Evolutionary conservation across 1,140 invertebrate species (phyloP).

Genomic region (Daktulosphaira vitifoliae): DNA sequence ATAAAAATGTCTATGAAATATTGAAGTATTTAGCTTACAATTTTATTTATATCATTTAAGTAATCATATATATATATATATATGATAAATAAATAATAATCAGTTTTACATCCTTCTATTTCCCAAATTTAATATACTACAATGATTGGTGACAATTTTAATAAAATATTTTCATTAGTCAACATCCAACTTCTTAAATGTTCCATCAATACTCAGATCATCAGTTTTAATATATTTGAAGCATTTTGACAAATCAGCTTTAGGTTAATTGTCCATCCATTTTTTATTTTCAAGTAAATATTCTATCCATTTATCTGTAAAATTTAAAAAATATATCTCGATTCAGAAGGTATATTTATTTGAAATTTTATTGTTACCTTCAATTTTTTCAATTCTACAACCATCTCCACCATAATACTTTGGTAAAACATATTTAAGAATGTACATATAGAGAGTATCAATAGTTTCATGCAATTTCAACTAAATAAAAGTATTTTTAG

Average conservation of each 20-base stretch:
- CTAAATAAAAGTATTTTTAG: too few relatives aligned
- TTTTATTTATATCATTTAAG: too few relatives aligned
- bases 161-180: too few relatives aligned
- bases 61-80: too few relatives aligned
- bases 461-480: slow-evolving; percentile 64
- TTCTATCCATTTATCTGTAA: background rate
- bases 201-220: slow-evolving; percentile 3
- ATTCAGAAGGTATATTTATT: background rate
- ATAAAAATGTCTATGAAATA: too few relatives aligned
- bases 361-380: slow-evolving; percentile 53
- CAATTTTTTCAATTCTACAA: slow-evolving; percentile 57
- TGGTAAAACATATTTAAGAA: slow-evolving; percentile 68
- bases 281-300: background rate
- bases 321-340: background rate
- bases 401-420: slow-evolving; percentile 67
- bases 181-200: slow-evolving; percentile 10
- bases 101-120: too few relatives aligned
- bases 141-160: too few relatives aligned
- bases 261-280: slow-evolving; percentile 4
- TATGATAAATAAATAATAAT: too few relatives aligned
- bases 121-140: too few relatives aligned
- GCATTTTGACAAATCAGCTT: slow-evolving; percentile 22
- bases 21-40: too few relatives aligned
- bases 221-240: background rate
- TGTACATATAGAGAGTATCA: slow-evolving; percentile 62